Conservation (phyloP, 1,140 invertebrate genomes). For the Palaemon carinicauda region DNA sequence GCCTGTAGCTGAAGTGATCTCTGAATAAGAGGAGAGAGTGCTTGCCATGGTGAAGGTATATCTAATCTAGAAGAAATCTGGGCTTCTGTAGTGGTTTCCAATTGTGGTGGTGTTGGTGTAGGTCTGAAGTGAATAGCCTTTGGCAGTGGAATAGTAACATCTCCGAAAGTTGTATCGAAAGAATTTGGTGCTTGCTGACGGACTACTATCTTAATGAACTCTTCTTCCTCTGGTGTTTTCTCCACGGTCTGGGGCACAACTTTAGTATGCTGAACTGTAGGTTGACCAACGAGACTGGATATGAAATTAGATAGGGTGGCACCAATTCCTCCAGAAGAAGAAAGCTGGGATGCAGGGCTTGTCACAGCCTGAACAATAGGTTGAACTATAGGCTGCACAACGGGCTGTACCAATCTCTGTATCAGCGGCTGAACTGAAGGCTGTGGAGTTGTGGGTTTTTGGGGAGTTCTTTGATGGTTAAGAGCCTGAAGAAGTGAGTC, state of each 20-base stretch:
- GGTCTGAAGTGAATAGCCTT: constrained; percentile 26
- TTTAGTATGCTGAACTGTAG: background rate
- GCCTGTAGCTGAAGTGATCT: background rate
- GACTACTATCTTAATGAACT: background rate
- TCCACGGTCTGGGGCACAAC: background rate
- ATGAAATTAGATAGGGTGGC: constrained; percentile 20
- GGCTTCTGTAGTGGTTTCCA: background rate
- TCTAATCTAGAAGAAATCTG: background rate
- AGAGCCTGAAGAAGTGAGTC: background rate
- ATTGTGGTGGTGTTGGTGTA: background rate
- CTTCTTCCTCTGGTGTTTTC: background rate
- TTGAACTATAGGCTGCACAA: background rate
- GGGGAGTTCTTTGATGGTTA: background rate
- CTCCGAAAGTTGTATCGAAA: background rate
- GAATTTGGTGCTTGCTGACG: background rate
- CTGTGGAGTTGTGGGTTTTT: background rate
- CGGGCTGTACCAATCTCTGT: background rate
- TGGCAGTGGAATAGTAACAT: constrained; percentile 20
- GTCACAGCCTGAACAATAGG: background rate
- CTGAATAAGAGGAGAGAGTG: constrained; percentile 23
- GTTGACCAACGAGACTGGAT: background rate
- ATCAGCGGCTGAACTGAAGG: background rate
- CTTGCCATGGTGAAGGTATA: background rate
- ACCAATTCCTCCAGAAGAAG: background rate
- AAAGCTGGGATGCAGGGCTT: background rate